Evolutionary conservation across 2,888 invertebrate genomes (phyloP).

Genomic region (Metacarcinus magister): DNA sequence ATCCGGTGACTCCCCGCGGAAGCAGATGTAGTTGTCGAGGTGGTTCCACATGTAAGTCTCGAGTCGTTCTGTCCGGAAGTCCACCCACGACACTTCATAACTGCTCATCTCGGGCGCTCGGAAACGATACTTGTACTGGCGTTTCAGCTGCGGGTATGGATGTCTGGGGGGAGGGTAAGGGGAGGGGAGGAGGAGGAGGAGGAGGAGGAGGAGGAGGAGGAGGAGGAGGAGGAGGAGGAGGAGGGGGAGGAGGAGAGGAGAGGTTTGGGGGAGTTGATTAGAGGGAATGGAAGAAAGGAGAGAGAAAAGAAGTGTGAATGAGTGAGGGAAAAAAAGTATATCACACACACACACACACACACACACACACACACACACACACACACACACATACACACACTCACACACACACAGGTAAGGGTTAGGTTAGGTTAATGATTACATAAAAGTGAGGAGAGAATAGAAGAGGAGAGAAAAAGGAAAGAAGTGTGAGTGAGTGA

Average conservation of each 20-base stretch:
- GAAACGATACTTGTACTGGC: conserved; percentile 95
- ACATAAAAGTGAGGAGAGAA: too few relatives aligned
- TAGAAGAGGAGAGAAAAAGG: neutral
- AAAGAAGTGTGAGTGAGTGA: neutral
- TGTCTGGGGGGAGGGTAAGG: conserved; percentile 88
- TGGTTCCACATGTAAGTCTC: conserved; percentile 98
- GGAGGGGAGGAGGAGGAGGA: conserved; percentile 18
- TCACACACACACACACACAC: too few relatives aligned
- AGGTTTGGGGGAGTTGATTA: too few relatives aligned
- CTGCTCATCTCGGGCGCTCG: conserved; percentile 95
- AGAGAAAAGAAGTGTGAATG: neutral
- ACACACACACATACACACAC: too few relatives aligned
- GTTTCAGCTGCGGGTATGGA: conserved; percentile 96
- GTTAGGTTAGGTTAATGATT: too few relatives aligned
- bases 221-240: neutral
- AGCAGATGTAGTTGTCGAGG: conserved; percentile 98
- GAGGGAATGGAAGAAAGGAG: neutral
- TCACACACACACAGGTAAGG: too few relatives aligned
- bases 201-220: neutral
- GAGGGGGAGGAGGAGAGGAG: neutral
- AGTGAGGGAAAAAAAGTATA: neutral
- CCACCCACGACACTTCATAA: conserved; percentile 97
- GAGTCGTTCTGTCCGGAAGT: conserved; percentile 96
- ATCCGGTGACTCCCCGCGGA: conserved; percentile 91
- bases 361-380: too few relatives aligned